Percentiles rank a stretch among this genome's conserved stretches.
Conservation (phyloP, 1,140 invertebrate genomes). For the Drosophila albomicans region DNA sequence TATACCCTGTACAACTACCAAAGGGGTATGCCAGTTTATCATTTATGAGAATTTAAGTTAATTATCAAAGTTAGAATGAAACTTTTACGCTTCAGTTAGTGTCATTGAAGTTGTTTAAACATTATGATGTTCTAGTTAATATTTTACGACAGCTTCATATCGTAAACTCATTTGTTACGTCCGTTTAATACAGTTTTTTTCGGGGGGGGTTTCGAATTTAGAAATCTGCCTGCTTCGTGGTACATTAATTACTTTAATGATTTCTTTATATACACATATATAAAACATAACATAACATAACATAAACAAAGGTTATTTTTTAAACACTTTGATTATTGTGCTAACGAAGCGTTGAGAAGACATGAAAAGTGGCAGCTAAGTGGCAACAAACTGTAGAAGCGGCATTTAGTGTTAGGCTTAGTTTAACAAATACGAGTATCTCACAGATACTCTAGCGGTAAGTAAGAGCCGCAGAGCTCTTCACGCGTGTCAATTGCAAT, state of each 20-base stretch:
- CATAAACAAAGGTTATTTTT: conserved; percentile 53
- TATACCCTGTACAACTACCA: no score
- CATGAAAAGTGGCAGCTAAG: conserved; percentile 49
- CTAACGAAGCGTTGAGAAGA: conserved; percentile 73
- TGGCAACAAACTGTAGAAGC: conserved; percentile 71
- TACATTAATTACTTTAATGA: conserved; percentile 76
- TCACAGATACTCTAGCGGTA: conserved; percentile 34
- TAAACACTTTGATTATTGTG: conserved; percentile 56
- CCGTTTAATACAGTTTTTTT: conserved; percentile 58
- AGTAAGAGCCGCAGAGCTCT: conserved; percentile 26
- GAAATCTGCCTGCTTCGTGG: conserved; percentile 50
- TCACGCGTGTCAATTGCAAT: conserved; percentile 76
- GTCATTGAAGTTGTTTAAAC: neutral
- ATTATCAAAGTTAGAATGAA: neutral
- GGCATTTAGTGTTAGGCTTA: conserved; percentile 28
- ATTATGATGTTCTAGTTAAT: conserved; percentile 34
- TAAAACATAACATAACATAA: neutral
- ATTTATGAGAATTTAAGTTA: no score
- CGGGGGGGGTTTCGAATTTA: conserved; percentile 46
- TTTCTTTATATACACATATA: conserved; percentile 25
- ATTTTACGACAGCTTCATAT: conserved; percentile 10
- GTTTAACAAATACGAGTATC: conserved; percentile 58
- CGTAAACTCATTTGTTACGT: conserved; percentile 47
- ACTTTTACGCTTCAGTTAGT: neutral
- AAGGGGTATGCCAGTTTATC: no score